phyloP scores from a whole-genome alignment of 2,888 invertebrate genomes.

The Deilephila elpenor region DNA sequence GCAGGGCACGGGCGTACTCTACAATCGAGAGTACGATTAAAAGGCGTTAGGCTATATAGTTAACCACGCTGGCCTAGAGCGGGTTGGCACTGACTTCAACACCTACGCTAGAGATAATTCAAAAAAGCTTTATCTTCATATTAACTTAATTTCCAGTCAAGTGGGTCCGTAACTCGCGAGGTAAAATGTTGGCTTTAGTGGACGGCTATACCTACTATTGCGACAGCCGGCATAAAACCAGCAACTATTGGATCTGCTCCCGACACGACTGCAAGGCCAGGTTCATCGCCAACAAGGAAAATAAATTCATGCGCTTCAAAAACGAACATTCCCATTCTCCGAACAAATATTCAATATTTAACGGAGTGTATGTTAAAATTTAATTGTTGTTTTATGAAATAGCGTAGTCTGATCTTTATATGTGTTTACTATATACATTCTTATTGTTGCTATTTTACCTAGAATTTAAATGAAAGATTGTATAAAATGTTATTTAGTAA shows the following conservation, averaged over 20 bases:
- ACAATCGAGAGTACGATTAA: too few species aligned
- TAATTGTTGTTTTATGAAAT: slow-evolving; percentile 3
- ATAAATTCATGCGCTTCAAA: slow-evolving; percentile 30
- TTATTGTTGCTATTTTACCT: too few species aligned
- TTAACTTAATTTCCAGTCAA: slow-evolving; percentile 43
- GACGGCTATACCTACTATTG: slow-evolving; percentile 49
- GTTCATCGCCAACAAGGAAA: slow-evolving; percentile 33
- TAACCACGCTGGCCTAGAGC: too few species aligned
- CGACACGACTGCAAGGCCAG: slow-evolving; percentile 38
- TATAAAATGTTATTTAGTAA: too few species aligned
- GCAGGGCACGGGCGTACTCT: too few species aligned
- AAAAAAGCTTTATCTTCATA: background rate
- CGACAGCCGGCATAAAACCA: slow-evolving; percentile 34
- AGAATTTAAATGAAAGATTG: too few species aligned
- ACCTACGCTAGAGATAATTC: too few species aligned
- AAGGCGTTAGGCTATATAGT: too few species aligned
- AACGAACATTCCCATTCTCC: slow-evolving; percentile 40
- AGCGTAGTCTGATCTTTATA: background rate
- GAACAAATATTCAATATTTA: slow-evolving; percentile 35
- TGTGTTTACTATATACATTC: too few species aligned
- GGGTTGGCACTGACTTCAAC: too few species aligned
- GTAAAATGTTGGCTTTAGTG: slow-evolving; percentile 45
- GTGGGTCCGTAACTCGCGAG: slow-evolving; percentile 42
- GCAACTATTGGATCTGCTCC: slow-evolving; percentile 47
- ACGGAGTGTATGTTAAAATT: slow-evolving; percentile 37